Base-by-base conservation (phyloP, 2,797 vertebrate genomes). In the Anas acuta region DNA sequence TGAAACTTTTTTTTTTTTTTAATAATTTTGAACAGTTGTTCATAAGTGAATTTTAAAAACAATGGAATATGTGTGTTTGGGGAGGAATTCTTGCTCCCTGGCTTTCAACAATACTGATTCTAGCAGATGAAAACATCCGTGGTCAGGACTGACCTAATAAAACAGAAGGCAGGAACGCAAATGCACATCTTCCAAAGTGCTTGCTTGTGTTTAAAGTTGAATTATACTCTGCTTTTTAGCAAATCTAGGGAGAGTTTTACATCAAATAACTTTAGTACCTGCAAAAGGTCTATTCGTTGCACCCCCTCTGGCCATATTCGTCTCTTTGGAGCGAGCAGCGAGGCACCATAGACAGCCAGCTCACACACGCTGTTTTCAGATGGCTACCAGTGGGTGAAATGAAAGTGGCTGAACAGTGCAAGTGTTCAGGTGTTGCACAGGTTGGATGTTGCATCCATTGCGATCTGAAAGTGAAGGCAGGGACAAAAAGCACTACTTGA, bases 301-400 rank as follows among this genome's bases (percentile, higher is more conserved):
- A 54, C 26, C 11, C 4, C 45, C 18, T 61, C 58, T 54, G 77
- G 32, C 19, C 28, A 5, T 7, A 21, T 28, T 9, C 2, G 10
- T 35, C 22, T 70, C 33, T 17, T 18, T 45, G 25, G 37, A 75
- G 32, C 2, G 32, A 26, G 12, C 6, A 28, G 37, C 10, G 23
- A 66, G 19, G 51, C 39, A 77, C 45, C 28, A 26, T 4, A 75
- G 39, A 18, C 33, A 78, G 17, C 30, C 39, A 81, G 35, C 32
- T 56, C 19, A 57, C 61, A 58, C 0, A 0, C 0, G 0, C 7
- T 45, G 22, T 35, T 39, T 84, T 53, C n/a, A 7, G 26, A 23
- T 10, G 20, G 39, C 19, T 60, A 30, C 17, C 13, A 41, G 35
- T 54, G 22, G 20, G 12, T 25, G 9, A 74, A 49, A 41, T 30